These are phyloP conservation scores for Hymenochirus boettgeri DNA, from an alignment of 2,113 vertebrate genomes.

Conservation along the genomic window DNA sequence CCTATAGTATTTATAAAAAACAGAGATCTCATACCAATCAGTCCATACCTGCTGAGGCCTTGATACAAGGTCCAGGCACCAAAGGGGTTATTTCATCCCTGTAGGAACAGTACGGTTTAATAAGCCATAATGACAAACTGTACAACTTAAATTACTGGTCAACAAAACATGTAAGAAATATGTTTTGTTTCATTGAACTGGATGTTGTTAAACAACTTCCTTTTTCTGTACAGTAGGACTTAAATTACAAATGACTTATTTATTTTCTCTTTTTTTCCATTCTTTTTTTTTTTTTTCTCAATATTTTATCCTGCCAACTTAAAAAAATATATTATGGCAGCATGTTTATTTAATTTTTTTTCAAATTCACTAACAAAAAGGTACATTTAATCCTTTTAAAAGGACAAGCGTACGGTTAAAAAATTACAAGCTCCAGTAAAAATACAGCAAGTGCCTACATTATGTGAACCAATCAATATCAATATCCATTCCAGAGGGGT, in stretches of 20 bases:
- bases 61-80: conserved; percentile 62
- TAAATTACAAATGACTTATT: conserved; percentile 78
- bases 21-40: conserved; percentile 49
- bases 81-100: conserved; percentile 57
- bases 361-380: conserved; percentile 83
- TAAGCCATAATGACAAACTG: conserved; percentile 74
- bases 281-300: conserved; percentile 69
- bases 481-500: conserved; percentile 79
- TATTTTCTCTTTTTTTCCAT: conserved; percentile 66
- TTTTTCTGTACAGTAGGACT: conserved; percentile 86
- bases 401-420: conserved; percentile 89
- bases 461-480: conserved; percentile 91
- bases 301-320: conserved; percentile 87
- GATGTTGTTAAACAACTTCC: conserved; percentile 79
- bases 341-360: conserved; percentile 81
- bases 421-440: conserved; percentile 93
- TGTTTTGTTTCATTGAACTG: conserved; percentile 72
- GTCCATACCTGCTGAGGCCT: conserved; percentile 63
- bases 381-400: conserved; percentile 86
- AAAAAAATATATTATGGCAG: conserved; percentile 90
- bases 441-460: conserved; percentile 93
- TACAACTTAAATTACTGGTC: conserved; percentile 73
- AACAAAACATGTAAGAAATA: conserved; percentile 72
- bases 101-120: conserved; percentile 59
- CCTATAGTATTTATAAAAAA: conserved; percentile 51